Evolutionary conservation across 1,140 invertebrate species (phyloP).

Genomic region (Polypedilum vanderplanki): DNA sequence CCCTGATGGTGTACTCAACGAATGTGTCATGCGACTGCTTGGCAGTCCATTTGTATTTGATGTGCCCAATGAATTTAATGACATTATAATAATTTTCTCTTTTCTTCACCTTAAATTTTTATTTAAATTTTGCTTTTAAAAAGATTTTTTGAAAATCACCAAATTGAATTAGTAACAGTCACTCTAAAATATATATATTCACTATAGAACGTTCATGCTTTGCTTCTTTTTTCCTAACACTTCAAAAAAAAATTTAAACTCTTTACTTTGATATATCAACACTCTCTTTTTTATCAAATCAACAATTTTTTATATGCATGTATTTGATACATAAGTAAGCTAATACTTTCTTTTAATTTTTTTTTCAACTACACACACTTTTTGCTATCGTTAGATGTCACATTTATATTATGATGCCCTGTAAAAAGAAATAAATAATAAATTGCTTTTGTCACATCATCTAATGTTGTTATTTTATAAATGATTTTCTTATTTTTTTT

Average conservation of each 20-base stretch:
- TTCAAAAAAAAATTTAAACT: not conserved
- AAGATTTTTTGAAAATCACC: conserved; percentile 4
- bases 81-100: conserved; percentile 16
- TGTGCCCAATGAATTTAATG: conserved; percentile 12
- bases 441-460: too few relatives aligned
- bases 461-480: too few relatives aligned
- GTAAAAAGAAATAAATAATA: too few relatives aligned
- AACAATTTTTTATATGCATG: conserved; percentile 4
- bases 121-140: not conserved
- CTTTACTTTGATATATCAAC: not conserved
- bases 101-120: not conserved
- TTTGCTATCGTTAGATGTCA: too few relatives aligned
- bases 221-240: not conserved
- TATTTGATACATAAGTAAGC: not conserved
- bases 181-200: not conserved
- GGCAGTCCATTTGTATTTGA: conserved; percentile 21
- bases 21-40: conserved; percentile 63
- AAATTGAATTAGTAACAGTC: not conserved
- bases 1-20: conserved; percentile 71
- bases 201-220: not conserved
- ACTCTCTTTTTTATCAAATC: not conserved
- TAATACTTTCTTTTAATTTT: too few relatives aligned
- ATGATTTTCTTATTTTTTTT: too few relatives aligned
- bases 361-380: too few relatives aligned
- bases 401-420: too few relatives aligned